Evolutionary conservation across 1,140 invertebrate species (phyloP), one percentile per base, ranked within the genome.

Genomic region (Drosophila ananassae): DNA sequence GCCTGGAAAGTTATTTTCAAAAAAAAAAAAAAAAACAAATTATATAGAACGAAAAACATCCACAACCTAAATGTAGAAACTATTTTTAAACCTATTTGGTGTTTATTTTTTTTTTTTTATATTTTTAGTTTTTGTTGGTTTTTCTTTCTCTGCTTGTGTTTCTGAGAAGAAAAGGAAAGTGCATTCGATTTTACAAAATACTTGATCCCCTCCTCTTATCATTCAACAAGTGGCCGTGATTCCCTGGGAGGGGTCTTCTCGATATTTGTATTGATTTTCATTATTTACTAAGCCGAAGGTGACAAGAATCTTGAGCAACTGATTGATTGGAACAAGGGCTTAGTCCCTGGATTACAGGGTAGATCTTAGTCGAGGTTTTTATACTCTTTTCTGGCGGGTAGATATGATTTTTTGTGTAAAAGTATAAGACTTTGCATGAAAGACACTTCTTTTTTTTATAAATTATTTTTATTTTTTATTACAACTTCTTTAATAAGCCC

Each of bases 1-100:
- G 48, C 21, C 50, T 69, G 66, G 63, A 69, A 54, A 34, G n/a
- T 10, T 12, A n/a, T 22, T 21, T 24, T 22, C 24, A 48, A 17
- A 13, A 7, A 51, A 32, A 10, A 3, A 32, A 12, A 57, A 22
- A 12, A 21, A 12, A 30, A 30, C 9, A 30, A 9, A 17, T 17
- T 17, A 17, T 17, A 17, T 17, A 17, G 17, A 17, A 17, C 17
- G 17, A 52, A 47, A 51, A 44, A 28, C 12, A 24, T 22, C 30
- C 39, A 32, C 61, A 54, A 28, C 34, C 47, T 53, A 30, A n/a
- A 44, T 44, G 22, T 37, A 7, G 17, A 13, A 37, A 69, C 66
- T 69, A 69, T 69, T 69, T 69, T 69, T 56, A 69, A 68, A 48
- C 17, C 25, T 9, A 13, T 52, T 52, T 52, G 50, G 24, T 17